phyloP scores from a whole-genome alignment of 2,113 vertebrate species.

The Hippocampus zosterae region DNA sequence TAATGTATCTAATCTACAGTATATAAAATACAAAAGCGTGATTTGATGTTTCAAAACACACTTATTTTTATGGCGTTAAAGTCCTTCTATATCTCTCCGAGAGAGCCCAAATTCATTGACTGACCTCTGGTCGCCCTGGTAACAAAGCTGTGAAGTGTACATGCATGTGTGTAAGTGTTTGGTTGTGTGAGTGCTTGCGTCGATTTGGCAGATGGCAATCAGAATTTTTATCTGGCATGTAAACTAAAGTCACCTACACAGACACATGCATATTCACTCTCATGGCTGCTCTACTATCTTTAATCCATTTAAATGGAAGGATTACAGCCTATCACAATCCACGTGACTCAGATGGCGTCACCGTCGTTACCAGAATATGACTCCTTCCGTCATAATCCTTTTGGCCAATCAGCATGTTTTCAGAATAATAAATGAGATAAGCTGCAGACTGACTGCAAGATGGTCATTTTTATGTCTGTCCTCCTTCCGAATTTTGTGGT shows the following conservation, averaged over 20 bases:
- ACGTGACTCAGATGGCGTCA: constrained; percentile 55
- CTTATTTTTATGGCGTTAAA: not conserved
- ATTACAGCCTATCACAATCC: constrained; percentile 59
- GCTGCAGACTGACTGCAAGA: constrained; percentile 36
- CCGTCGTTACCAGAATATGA: constrained; percentile 57
- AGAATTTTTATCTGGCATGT: constrained; percentile 33
- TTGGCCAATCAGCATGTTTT: constrained; percentile 44
- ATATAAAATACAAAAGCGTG: not conserved
- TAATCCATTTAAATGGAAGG: constrained; percentile 73
- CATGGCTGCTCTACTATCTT: constrained; percentile 53
- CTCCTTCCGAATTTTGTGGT: not conserved
- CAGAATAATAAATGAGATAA: constrained; percentile 61
- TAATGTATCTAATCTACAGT: too few species aligned
- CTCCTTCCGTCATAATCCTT: constrained; percentile 48
- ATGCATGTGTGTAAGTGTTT: constrained; percentile 1
- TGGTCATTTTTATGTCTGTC: constrained; percentile 47
- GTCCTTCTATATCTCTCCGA: constrained; percentile 5
- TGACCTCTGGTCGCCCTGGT: constrained; percentile 30
- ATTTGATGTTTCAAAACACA: not conserved
- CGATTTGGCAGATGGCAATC: constrained; percentile 44
- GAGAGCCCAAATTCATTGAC: constrained; percentile 13
- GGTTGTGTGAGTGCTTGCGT: constrained; percentile 13
- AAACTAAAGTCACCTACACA: constrained; percentile 43
- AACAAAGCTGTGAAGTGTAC: constrained; percentile 5
- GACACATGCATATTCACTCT: constrained; percentile 25